Conservation (phyloP, 2,888 invertebrate species). For the Lasioglossum morio region DNA sequence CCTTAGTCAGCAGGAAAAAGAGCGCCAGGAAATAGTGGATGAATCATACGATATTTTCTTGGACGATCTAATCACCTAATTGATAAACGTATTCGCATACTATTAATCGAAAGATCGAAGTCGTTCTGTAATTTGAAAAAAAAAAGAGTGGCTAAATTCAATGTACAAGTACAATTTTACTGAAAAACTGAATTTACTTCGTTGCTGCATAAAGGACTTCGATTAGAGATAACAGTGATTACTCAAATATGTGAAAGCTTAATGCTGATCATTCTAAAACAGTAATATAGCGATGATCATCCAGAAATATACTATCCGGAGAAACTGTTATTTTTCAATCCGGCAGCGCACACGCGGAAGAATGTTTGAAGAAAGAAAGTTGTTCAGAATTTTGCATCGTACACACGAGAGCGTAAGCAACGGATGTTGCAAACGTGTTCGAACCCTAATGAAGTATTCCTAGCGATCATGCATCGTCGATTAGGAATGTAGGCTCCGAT, state of each 20-base stretch:
- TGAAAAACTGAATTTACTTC: background rate
- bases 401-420: background rate
- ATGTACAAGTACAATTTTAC: background rate
- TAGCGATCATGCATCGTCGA: background rate
- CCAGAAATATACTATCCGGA: background rate
- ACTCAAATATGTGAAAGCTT: background rate
- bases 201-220: background rate
- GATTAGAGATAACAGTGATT: background rate
- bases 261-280: background rate
- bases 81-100: background rate
- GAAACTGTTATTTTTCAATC: background rate
- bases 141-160: background rate
- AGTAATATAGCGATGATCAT: background rate
- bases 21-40: background rate
- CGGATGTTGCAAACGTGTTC: background rate
- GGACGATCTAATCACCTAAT: background rate
- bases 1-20: background rate
- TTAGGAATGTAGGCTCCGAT: slow-evolving; percentile 7
- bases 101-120: background rate
- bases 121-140: background rate
- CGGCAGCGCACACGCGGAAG: background rate
- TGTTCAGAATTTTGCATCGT: background rate
- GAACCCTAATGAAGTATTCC: slow-evolving; percentile 4
- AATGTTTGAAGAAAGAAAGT: background rate
- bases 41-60: background rate